phyloP scores from a whole-genome alignment of 1,140 invertebrate species.

The Halyomorpha halys region DNA sequence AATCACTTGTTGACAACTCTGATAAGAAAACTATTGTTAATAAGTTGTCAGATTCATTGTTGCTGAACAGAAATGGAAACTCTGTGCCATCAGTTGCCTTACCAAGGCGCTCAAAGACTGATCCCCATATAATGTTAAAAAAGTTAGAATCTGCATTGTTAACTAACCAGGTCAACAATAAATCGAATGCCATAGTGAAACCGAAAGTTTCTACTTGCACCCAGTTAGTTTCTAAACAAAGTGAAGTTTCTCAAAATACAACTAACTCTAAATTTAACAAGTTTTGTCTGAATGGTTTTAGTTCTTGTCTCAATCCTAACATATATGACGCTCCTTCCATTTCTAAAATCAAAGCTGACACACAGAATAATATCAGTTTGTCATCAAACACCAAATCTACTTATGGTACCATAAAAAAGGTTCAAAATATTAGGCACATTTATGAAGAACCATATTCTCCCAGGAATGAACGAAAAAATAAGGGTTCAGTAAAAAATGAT shows the following conservation, averaged over 20 bases:
- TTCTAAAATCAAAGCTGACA: not conserved
- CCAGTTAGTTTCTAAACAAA: no score
- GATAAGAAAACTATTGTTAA: no score
- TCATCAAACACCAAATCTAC: not conserved
- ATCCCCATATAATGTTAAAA: conserved; percentile 32
- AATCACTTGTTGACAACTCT: not conserved
- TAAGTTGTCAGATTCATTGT: no score
- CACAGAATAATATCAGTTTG: not conserved
- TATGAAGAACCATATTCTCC: conserved; percentile 14
- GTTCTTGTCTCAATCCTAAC: not conserved
- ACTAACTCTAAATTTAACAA: no score
- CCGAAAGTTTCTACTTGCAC: no score
- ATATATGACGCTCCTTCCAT: conserved; percentile 22
- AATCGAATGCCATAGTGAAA: no score
- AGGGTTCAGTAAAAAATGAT: not conserved
- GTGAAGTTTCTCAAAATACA: no score
- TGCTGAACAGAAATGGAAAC: no score
- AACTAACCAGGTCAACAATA: not conserved
- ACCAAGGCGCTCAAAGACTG: conserved; percentile 30
- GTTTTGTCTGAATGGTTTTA: conserved; percentile 18
- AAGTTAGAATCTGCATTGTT: conserved; percentile 22
- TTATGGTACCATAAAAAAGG: not conserved
- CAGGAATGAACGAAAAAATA: conserved; percentile 1
- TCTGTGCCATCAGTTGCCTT: conserved; percentile 1
- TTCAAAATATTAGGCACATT: not conserved